Evolutionary conservation across 2,888 invertebrate genomes (phyloP).

Genomic region (Dicycla oo): DNA sequence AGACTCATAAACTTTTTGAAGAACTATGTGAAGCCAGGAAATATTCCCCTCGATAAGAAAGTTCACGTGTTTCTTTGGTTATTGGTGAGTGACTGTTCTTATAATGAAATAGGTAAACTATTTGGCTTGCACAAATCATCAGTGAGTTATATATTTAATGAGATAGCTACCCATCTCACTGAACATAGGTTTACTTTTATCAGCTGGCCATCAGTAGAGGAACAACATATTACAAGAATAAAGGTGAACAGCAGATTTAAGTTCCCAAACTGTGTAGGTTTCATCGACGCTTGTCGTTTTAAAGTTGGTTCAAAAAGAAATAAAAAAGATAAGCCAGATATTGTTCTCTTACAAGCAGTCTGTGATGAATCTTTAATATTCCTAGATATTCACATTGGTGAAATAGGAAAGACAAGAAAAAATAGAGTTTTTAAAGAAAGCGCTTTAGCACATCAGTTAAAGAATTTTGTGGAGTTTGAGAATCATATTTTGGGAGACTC

Average conservation of each 20-base stretch:
- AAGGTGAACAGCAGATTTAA: slow-evolving; percentile 83
- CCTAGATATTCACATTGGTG: slow-evolving; percentile 82
- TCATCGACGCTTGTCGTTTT: slow-evolving; percentile 83
- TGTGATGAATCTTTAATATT: slow-evolving; percentile 86
- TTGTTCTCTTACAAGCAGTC: slow-evolving; percentile 84
- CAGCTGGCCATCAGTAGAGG: slow-evolving; percentile 84
- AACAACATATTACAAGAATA: slow-evolving; percentile 84
- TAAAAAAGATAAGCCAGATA: slow-evolving; percentile 74
- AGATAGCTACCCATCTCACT: slow-evolving; percentile 78
- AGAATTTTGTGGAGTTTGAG: slow-evolving; percentile 83
- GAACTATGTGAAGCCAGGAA: slow-evolving; percentile 71
- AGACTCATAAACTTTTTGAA: slow-evolving; percentile 77
- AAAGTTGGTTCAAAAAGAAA: slow-evolving; percentile 80
- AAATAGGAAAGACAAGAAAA: slow-evolving; percentile 80
- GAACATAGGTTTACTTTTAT: slow-evolving; percentile 81
- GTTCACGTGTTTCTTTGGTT: slow-evolving; percentile 85
- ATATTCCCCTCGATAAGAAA: slow-evolving; percentile 82
- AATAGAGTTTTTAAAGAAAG: slow-evolving; percentile 83
- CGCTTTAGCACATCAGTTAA: slow-evolving; percentile 76
- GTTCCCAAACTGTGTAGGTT: slow-evolving; percentile 87
- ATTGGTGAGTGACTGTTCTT: slow-evolving; percentile 80
- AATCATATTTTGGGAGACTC: slow-evolving; percentile 85
- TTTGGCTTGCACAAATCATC: slow-evolving; percentile 85
- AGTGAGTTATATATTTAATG: slow-evolving; percentile 83
- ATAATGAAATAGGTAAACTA: slow-evolving; percentile 79